Evolutionary conservation across 2,113 vertebrate species (phyloP).

Genomic region (Pelecanus crispus): DNA sequence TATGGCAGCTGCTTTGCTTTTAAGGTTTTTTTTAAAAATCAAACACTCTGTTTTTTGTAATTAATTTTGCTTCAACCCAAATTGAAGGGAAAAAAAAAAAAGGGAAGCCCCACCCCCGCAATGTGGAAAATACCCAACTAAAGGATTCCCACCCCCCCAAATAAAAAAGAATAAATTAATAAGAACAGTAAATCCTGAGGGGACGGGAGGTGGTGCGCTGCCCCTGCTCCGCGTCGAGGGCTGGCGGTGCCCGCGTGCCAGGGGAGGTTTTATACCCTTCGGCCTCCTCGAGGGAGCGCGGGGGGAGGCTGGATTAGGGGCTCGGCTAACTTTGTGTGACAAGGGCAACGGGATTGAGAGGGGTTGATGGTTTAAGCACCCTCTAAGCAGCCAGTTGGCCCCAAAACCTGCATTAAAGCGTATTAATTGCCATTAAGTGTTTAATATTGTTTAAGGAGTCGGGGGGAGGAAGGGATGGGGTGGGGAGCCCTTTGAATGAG

Average conservation of each 20-base stretch:
- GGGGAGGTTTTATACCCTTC: slow-evolving; percentile 63
- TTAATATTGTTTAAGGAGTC: slow-evolving; percentile 60
- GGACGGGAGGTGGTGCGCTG: background rate
- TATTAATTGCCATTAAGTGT: slow-evolving; percentile 69
- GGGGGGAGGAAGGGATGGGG: background rate
- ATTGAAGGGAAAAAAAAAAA: background rate
- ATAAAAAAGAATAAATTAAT: fast-evolving
- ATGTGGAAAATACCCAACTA: fast-evolving
- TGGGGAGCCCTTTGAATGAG: slow-evolving; percentile 3
- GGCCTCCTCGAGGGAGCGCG: background rate
- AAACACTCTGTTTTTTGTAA: background rate
- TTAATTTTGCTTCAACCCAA: background rate
- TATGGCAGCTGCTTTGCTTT: background rate
- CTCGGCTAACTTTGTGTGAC: slow-evolving; percentile 60
- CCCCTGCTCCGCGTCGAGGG: background rate
- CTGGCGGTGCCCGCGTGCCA: background rate
- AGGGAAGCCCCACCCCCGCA: background rate
- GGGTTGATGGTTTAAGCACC: slow-evolving; percentile 66
- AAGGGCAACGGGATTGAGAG: slow-evolving; percentile 68
- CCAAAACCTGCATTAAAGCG: slow-evolving; percentile 65
- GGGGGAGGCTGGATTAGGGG: slow-evolving; percentile 58
- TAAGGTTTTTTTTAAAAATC: background rate
- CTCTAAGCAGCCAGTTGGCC: slow-evolving; percentile 65
- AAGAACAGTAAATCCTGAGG: background rate
- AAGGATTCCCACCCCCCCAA: background rate